Percentiles rank a stretch among this genome's conserved stretches.
phyloP scores from a whole-genome alignment of 2,797 vertebrate species.

The Poeciliopsis turneri region DNA sequence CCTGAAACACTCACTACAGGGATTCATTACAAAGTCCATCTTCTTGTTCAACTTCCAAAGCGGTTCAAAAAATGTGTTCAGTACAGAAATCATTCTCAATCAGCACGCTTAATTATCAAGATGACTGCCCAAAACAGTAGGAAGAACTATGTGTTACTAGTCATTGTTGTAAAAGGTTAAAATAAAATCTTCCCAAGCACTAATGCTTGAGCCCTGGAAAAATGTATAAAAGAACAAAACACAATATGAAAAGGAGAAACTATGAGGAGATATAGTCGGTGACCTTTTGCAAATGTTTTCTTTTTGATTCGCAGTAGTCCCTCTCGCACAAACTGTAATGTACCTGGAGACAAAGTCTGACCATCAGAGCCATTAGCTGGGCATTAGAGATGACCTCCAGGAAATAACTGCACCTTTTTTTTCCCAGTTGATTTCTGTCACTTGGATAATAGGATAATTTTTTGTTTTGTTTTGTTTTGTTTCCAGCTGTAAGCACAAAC shows the following conservation, averaged over 20 bases:
- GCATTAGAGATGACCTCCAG: background rate
- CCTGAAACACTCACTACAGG: background rate
- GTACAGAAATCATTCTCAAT: background rate
- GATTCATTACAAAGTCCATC: background rate
- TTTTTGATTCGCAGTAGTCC: background rate
- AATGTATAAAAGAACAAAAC: background rate
- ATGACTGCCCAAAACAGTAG: background rate
- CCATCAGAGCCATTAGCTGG: background rate
- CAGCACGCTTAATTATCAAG: background rate
- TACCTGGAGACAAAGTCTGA: background rate
- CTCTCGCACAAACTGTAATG: background rate
- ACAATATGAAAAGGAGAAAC: slow-evolving; percentile 2
- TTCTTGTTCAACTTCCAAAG: background rate
- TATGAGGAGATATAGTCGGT: background rate
- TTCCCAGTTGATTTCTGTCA: background rate
- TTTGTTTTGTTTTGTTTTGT: too few relatives aligned
- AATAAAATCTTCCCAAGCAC: background rate
- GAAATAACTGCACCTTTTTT: background rate
- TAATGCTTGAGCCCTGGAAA: background rate
- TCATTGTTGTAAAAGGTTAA: background rate
- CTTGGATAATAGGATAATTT: background rate
- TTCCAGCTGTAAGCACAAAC: background rate
- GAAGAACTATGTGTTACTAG: background rate
- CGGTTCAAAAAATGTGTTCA: background rate
- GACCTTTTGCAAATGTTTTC: background rate